These are phyloP conservation scores for Apistogramma diplotaenia DNA, from an alignment of 2,113 vertebrate species.

Conservation along the genomic window DNA sequence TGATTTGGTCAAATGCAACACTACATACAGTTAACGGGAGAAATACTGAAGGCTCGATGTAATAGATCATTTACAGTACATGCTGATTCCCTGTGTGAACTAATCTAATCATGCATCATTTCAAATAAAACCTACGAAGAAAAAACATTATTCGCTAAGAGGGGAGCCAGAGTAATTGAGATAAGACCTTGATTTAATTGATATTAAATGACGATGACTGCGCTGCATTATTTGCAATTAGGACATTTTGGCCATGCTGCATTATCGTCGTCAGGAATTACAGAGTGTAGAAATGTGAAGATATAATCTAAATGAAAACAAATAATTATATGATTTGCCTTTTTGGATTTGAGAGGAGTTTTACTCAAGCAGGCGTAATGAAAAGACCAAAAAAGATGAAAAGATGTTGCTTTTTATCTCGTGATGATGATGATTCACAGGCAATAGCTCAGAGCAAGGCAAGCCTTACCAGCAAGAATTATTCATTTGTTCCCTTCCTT, in stretches of 20 bases:
- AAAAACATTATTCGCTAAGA: conserved; percentile 35
- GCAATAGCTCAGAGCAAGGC: conserved; percentile 41
- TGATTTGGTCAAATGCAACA: neutral
- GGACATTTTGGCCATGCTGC: conserved; percentile 27
- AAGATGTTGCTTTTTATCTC: conserved; percentile 55
- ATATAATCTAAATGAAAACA: conserved; percentile 48
- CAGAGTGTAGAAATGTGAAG: conserved; percentile 21
- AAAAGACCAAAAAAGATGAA: conserved; percentile 46
- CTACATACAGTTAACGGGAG: conserved; percentile 13
- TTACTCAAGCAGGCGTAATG: conserved; percentile 11
- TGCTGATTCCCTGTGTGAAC: conserved; percentile 31
- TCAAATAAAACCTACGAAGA: conserved; percentile 37
- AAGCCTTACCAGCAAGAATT: conserved; percentile 47
- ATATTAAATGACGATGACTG: conserved; percentile 52
- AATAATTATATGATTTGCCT: conserved; percentile 30
- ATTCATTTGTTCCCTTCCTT: conserved; percentile 39
- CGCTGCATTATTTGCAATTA: conserved; percentile 48
- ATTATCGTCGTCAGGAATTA: conserved; percentile 47
- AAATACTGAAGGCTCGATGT: conserved; percentile 31
- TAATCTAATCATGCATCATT: conserved; percentile 34
- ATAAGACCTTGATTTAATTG: conserved; percentile 51
- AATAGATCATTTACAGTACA: conserved; percentile 36
- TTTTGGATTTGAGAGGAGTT: conserved; percentile 32
- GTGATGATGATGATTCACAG: conserved; percentile 51
- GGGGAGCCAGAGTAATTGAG: conserved; percentile 27